phyloP scores from a whole-genome alignment of 2,113 vertebrate genomes.

The Aplodontia rufa region DNA sequence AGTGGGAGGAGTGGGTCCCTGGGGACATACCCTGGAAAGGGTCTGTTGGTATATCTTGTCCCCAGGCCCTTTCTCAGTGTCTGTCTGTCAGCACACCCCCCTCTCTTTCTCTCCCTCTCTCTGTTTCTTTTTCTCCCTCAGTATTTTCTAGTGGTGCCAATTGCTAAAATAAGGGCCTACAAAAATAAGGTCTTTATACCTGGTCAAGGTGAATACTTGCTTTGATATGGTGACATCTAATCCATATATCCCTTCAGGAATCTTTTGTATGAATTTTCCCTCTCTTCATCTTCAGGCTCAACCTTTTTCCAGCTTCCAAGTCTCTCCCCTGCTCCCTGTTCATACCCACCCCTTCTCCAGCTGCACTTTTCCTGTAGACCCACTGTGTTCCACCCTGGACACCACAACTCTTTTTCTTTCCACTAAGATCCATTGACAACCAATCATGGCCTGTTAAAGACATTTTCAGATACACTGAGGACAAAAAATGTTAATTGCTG shows the following conservation, averaged over 20 bases:
- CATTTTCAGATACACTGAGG: background rate
- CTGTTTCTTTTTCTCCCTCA: no score
- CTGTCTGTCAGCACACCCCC: no score
- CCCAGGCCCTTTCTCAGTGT: no score
- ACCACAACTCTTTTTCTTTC: background rate
- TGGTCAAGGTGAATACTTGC: background rate
- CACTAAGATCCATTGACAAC: background rate
- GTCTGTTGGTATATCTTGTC: no score
- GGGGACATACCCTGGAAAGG: background rate
- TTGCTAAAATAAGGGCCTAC: background rate
- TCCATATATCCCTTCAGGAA: background rate
- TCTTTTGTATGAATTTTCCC: background rate
- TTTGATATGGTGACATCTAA: background rate
- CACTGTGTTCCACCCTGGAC: background rate
- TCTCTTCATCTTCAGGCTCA: background rate
- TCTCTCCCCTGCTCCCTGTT: background rate
- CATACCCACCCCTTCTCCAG: background rate
- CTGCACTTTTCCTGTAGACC: background rate
- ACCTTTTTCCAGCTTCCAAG: background rate
- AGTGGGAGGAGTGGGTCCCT: background rate
- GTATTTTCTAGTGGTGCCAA: rapidly evolving
- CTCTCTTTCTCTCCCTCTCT: no score
- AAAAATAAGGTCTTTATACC: background rate
- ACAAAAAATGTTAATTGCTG: no score
- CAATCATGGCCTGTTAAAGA: background rate